Conservation (phyloP, 2,113 vertebrate species). For the Electrona antarctica region DNA sequence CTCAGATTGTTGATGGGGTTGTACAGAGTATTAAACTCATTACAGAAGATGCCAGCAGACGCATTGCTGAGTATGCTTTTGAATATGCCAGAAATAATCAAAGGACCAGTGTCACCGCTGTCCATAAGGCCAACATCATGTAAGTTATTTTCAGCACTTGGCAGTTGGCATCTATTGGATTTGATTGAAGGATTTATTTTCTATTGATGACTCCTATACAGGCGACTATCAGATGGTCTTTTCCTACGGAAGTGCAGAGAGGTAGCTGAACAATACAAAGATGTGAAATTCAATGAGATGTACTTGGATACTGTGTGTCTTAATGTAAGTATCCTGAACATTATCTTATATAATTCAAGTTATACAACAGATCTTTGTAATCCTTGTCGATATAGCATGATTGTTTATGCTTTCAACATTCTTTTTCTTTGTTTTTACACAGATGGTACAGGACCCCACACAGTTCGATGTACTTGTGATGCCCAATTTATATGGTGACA, state of each 20-base stretch:
- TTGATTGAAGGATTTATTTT: background rate
- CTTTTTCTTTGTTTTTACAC: conserved; percentile 16
- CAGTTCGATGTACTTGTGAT: conserved; percentile 96
- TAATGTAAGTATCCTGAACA: conserved; percentile 82
- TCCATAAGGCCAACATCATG: conserved; percentile 99
- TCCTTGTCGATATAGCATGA: too few species aligned
- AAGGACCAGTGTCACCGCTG: conserved; percentile 90
- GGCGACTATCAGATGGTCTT: conserved; percentile 97
- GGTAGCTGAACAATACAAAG: conserved; percentile 94
- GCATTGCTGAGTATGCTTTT: conserved; percentile 95
- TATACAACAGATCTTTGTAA: conserved; percentile 1
- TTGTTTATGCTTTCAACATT: conserved; percentile 15
- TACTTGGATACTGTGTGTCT: conserved; percentile 97
- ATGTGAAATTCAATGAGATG: conserved; percentile 97
- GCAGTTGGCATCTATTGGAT: background rate
- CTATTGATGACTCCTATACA: conserved; percentile 56
- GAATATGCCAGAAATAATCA: conserved; percentile 94
- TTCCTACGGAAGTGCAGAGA: conserved; percentile 95
- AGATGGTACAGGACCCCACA: conserved; percentile 98
- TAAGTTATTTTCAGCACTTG: conserved; percentile 66
- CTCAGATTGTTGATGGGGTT: conserved; percentile 95
- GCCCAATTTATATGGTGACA: conserved; percentile 97
- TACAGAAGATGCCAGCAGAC: conserved; percentile 90
- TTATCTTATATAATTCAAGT: background rate
- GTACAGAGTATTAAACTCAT: conserved; percentile 98